These are phyloP conservation scores for Lateolabrax maculatus DNA, from an alignment of 2,797 vertebrate species.

Conservation along the genomic window DNA sequence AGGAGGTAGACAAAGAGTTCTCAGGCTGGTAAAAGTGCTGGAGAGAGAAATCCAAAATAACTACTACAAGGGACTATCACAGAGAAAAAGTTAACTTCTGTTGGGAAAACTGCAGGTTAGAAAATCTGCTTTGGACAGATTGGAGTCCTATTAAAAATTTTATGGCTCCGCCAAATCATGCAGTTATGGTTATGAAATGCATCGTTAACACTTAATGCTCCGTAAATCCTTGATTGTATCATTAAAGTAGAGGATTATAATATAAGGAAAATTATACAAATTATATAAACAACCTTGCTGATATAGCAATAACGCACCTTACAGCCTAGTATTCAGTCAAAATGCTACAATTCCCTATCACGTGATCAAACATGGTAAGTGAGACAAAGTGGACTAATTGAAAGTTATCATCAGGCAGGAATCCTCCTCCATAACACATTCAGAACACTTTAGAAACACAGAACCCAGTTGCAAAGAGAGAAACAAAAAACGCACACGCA, in stretches of 20 bases:
- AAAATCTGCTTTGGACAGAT: constrained; percentile 28
- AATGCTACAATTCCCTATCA: not conserved
- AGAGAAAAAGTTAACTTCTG: constrained; percentile 47
- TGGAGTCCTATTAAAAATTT: constrained; percentile 21
- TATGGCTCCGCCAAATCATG: constrained; percentile 19
- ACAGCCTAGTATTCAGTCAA: not conserved
- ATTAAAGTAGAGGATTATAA: constrained; percentile 13
- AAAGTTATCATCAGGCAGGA: not conserved
- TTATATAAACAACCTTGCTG: not conserved
- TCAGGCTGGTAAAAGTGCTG: constrained; percentile 11
- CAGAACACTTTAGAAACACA: not conserved
- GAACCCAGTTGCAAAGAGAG: not conserved
- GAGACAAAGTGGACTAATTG: not conserved
- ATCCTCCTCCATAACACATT: not conserved
- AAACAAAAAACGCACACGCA: not conserved
- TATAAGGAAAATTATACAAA: constrained; percentile 8
- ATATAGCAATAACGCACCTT: not conserved
- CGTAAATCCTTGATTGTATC: constrained; percentile 16
- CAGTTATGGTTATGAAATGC: constrained; percentile 20
- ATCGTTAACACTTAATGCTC: not conserved
- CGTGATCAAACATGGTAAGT: not conserved
- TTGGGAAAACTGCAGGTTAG: constrained; percentile 3
- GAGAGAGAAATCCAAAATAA: constrained; percentile 16
- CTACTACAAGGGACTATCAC: constrained; percentile 77
- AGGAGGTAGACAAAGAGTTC: constrained; percentile 13